Percentiles rank a stretch among this genome's conserved stretches.
Conservation (phyloP, 2,797 vertebrate species). For the Chaunax sp. region DNA sequence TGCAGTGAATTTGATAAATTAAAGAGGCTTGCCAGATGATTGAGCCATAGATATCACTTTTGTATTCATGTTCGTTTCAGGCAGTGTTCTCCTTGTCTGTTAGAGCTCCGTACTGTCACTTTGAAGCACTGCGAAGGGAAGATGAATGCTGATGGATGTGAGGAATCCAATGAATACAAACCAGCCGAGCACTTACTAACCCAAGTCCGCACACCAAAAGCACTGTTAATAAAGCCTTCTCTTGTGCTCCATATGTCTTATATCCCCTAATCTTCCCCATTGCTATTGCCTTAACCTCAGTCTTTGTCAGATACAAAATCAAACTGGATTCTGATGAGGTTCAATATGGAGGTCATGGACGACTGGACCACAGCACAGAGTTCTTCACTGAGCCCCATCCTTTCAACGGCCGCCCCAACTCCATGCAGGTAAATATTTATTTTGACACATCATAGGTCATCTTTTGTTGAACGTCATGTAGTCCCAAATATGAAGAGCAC, state of each 20-base stretch:
- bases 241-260: constrained; percentile 49
- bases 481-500: constrained; percentile 41
- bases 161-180: constrained; percentile 65
- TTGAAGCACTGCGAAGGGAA: constrained; percentile 36
- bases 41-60: constrained; percentile 59
- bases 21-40: constrained; percentile 61
- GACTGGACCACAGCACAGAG: constrained; percentile 92
- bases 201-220: constrained; percentile 46
- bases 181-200: constrained; percentile 60
- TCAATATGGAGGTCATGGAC: constrained; percentile 93
- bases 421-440: constrained; percentile 87
- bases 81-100: constrained; percentile 52
- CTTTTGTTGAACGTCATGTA: constrained; percentile 45
- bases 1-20: constrained; percentile 73
- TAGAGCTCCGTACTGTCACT: constrained; percentile 53
- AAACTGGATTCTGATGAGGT: constrained; percentile 91
- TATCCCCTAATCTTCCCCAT: constrained; percentile 67
- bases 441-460: constrained; percentile 48
- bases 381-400: constrained; percentile 88
- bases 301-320: constrained; percentile 90
- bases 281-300: constrained; percentile 85
- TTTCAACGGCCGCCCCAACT: constrained; percentile 87
- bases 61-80: constrained; percentile 64
- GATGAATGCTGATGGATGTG: constrained; percentile 69
- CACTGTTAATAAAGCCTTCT: constrained; percentile 57